Evolutionary conservation across 2,888 invertebrate species (phyloP).

Genomic region (Apantesis nais): DNA sequence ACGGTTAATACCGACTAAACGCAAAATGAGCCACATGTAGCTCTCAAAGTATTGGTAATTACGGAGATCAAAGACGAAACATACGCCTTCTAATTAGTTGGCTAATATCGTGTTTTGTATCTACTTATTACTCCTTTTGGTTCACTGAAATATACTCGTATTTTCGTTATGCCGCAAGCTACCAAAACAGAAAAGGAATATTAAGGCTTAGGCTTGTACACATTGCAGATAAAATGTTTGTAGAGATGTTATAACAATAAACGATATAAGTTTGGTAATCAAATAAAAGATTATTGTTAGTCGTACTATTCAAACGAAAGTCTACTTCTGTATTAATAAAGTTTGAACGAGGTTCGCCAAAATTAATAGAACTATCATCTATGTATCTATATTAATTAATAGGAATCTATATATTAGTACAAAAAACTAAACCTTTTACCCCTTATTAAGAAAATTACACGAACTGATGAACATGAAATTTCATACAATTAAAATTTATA

Average conservation of each 20-base stretch:
- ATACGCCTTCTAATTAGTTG: slow-evolving; percentile 15
- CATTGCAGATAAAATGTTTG: background rate
- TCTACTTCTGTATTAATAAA: background rate
- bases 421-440: too few species aligned
- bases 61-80: slow-evolving; percentile 14
- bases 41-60: slow-evolving; percentile 12
- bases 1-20: background rate
- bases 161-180: background rate
- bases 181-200: background rate
- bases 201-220: background rate
- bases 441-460: too few species aligned
- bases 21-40: slow-evolving; percentile 7
- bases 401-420: too few species aligned
- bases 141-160: slow-evolving; percentile 9
- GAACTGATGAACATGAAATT: too few species aligned
- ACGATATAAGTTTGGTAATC: background rate
- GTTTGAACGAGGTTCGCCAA: background rate
- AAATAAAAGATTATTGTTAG: background rate
- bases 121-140: slow-evolving; percentile 12
- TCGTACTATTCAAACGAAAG: background rate
- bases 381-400: background rate
- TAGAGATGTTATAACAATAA: background rate
- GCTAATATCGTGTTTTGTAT: slow-evolving; percentile 17
- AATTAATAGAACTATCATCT: background rate
- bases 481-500: too few species aligned